Conservation (phyloP, 2,113 vertebrate species). For the Gnathonemus longibarbis region DNA sequence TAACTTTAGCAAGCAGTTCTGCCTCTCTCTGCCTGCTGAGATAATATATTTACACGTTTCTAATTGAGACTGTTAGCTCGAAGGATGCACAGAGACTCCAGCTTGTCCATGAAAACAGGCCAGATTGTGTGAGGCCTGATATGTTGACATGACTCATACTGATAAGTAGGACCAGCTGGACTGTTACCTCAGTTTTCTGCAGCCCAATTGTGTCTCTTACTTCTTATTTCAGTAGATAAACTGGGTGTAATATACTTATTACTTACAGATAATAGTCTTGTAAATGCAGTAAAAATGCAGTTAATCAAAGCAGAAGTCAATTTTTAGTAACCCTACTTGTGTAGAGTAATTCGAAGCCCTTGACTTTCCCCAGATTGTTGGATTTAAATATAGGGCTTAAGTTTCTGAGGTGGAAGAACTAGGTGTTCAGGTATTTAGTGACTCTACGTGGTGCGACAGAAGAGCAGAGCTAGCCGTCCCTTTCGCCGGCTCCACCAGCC, state of each 20-base stretch:
- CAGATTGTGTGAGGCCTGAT: conserved; percentile 55
- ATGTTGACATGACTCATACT: conserved; percentile 29
- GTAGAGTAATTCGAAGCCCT: background rate
- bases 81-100: conserved; percentile 47
- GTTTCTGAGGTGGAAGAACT: conserved; percentile 20
- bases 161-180: conserved; percentile 21
- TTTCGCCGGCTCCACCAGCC: conserved; percentile 30
- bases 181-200: conserved; percentile 6
- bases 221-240: background rate
- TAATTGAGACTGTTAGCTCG: conserved; percentile 51
- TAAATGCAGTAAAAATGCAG: background rate
- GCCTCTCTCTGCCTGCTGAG: conserved; percentile 12
- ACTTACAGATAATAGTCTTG: background rate
- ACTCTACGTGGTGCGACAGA: background rate
- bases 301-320: background rate
- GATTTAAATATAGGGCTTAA: background rate
- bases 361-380: background rate
- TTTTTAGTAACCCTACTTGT: background rate
- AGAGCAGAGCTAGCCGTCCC: conserved; percentile 25
- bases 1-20: conserved; percentile 1
- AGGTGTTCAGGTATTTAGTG: conserved; percentile 31
- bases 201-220: background rate
- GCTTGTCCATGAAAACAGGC: conserved; percentile 53
- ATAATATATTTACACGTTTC: conserved; percentile 42
- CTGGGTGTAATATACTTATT: background rate